Percentiles rank a stretch among this genome's conserved stretches.
These are phyloP conservation scores for Mythimna pallens DNA, from an alignment of 2,888 invertebrate species.

Conservation along the genomic window DNA sequence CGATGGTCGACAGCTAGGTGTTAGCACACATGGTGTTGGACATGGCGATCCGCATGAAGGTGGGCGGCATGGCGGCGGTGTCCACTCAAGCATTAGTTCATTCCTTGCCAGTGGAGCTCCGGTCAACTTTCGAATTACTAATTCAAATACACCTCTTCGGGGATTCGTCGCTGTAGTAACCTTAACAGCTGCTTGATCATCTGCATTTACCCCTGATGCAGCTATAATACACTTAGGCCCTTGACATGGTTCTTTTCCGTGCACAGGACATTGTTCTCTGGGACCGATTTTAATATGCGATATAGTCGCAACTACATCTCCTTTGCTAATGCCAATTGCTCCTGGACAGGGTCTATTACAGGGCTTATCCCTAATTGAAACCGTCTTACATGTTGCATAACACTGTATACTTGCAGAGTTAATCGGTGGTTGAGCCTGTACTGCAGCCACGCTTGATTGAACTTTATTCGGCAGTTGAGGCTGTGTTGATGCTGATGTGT, in stretches of 20 bases:
- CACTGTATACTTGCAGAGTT: constrained; percentile 69
- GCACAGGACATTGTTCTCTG: constrained; percentile 77
- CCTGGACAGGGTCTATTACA: constrained; percentile 75
- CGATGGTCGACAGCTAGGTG: constrained; percentile 36
- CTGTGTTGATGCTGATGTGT: neutral
- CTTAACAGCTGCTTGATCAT: constrained; percentile 79
- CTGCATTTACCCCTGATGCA: constrained; percentile 66
- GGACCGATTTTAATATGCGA: constrained; percentile 84
- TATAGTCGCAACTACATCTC: constrained; percentile 80
- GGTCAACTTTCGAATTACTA: constrained; percentile 82
- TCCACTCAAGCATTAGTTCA: constrained; percentile 87
- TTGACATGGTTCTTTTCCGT: constrained; percentile 79
- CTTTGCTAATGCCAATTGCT: constrained; percentile 64
- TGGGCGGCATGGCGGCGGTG: constrained; percentile 79
- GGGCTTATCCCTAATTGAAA: constrained; percentile 76
- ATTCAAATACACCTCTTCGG: constrained; percentile 85
- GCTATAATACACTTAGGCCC: constrained; percentile 81
- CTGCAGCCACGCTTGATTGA: constrained; percentile 35
- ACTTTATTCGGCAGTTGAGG: constrained; percentile 21
- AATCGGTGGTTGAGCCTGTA: constrained; percentile 58
- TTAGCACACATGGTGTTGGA: constrained; percentile 35
- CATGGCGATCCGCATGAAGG: constrained; percentile 45
- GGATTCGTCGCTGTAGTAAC: constrained; percentile 81
- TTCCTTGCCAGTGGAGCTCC: constrained; percentile 86
- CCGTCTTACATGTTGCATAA: constrained; percentile 61